These are phyloP conservation scores for Anarsia innoxiella DNA, from an alignment of 2,888 invertebrate genomes.

Conservation along the genomic window DNA sequence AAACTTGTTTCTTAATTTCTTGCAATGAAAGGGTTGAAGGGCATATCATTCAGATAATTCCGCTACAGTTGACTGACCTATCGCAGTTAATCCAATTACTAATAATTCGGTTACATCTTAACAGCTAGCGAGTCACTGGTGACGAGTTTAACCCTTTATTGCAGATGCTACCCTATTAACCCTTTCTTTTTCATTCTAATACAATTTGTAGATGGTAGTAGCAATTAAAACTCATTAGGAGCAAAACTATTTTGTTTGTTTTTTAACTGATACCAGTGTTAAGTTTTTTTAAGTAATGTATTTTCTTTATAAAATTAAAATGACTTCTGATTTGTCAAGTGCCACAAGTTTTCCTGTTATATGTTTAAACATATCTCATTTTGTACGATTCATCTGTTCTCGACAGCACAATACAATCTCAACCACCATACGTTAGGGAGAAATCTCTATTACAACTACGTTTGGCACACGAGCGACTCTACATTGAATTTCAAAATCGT, in stretches of 20 bases:
- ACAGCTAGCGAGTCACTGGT: conserved; percentile 31
- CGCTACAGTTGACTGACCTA: conserved; percentile 43
- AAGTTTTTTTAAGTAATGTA: too few relatives aligned
- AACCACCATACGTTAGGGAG: conserved; percentile 31
- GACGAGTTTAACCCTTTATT: conserved; percentile 51
- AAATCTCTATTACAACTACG: conserved; percentile 24
- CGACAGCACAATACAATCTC: conserved; percentile 42
- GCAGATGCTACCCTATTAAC: conserved; percentile 36
- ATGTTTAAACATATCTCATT: too few relatives aligned
- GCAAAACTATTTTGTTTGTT: too few relatives aligned
- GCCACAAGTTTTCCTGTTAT: too few relatives aligned
- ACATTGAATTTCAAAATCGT: not conserved
- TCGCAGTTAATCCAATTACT: conserved; percentile 51
- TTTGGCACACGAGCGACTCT: conserved; percentile 27
- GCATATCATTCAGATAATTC: conserved; percentile 56
- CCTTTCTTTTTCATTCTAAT: conserved; percentile 26
- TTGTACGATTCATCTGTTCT: conserved; percentile 41
- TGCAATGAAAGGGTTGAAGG: conserved; percentile 46
- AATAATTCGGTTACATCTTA: conserved; percentile 52
- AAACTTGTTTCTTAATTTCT: conserved; percentile 2
- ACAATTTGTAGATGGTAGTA: conserved; percentile 19
- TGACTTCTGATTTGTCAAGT: too few relatives aligned
- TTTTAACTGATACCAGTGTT: too few relatives aligned
- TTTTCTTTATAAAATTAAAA: too few relatives aligned
- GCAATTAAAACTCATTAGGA: not conserved